phyloP scores from a whole-genome alignment of 1,140 invertebrate species.

The Prorops nasuta region DNA sequence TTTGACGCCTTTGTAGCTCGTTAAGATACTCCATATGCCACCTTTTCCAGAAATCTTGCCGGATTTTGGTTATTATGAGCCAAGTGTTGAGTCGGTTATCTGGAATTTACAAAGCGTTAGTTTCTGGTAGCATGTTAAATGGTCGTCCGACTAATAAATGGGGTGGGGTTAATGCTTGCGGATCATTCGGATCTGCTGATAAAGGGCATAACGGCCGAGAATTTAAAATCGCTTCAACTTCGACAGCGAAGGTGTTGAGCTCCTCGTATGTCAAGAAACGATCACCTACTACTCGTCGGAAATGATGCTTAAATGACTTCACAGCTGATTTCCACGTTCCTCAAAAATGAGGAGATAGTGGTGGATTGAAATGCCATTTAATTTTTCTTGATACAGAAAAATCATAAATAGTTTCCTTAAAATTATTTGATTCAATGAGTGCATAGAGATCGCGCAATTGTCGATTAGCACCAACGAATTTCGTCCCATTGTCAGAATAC shows the following conservation, averaged over 20 bases:
- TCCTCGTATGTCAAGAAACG: conserved; percentile 14
- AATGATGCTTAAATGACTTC: conserved; percentile 28
- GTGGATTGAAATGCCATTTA: conserved; percentile 10
- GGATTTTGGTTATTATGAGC: conserved; percentile 9
- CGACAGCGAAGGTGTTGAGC: conserved; percentile 2
- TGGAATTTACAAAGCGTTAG: conserved; percentile 5
- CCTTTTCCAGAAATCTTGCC: conserved; percentile 20
- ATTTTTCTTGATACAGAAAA: conserved; percentile 2
- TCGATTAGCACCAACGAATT: conserved; percentile 8
- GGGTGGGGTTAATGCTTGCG: conserved; percentile 14
- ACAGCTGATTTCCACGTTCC: conserved; percentile 25
- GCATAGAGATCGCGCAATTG: conserved; percentile 2
- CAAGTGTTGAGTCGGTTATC: conserved; percentile 18
- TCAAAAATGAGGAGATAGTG: conserved; percentile 8
- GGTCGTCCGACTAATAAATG: conserved; percentile 29
- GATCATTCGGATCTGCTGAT: conserved; percentile 5
- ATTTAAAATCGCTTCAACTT: conserved; percentile 12
- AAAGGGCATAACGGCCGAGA: background rate
- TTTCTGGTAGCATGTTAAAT: conserved; percentile 16
- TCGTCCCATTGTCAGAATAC: conserved; percentile 10
- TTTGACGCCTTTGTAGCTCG: conserved; percentile 9
- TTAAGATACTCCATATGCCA: conserved; percentile 20
- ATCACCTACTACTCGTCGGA: conserved; percentile 17
- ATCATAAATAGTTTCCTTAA: background rate
- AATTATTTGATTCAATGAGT: background rate